A percentile compares a stretch with the other conserved stretches of the same genome.
Evolutionary conservation across 2,888 invertebrate genomes (phyloP).

Genomic region (Baronia brevicornis): DNA sequence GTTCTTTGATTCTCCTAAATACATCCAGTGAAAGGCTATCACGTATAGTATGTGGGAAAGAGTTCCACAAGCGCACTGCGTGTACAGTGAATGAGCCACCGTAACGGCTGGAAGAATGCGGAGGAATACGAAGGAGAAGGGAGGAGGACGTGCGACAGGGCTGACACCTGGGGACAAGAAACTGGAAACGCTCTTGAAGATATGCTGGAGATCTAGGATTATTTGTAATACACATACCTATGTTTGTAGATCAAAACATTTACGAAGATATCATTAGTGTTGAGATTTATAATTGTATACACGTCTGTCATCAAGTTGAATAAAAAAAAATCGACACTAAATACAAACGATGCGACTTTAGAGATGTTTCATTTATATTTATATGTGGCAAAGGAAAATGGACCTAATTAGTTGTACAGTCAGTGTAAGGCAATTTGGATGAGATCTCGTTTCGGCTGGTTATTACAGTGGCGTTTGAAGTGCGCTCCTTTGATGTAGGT

Average conservation of each 20-base stretch:
- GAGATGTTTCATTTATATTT: constrained; percentile 18
- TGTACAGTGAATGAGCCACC: no score
- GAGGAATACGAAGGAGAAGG: no score
- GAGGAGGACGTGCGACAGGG: no score
- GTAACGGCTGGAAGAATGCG: no score
- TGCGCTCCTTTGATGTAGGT: constrained; percentile 62
- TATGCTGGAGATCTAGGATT: no score
- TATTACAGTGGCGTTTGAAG: constrained; percentile 56
- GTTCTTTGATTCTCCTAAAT: no score
- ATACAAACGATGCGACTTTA: constrained; percentile 19
- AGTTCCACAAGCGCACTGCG: no score
- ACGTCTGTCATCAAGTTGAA: constrained; percentile 59
- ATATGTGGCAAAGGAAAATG: constrained; percentile 22
- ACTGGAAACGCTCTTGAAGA: no score
- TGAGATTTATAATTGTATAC: constrained; percentile 20
- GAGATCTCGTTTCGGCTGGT: constrained; percentile 34
- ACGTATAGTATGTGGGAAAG: no score
- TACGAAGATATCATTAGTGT: constrained; percentile 16
- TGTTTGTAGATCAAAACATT: constrained; percentile 11
- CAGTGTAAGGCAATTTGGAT: constrained; percentile 23
- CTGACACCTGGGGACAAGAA: no score
- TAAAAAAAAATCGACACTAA: constrained; percentile 40
- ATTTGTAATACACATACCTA: no score
- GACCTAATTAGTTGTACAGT: constrained; percentile 26
- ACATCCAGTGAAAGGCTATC: no score